Conservation (phyloP, 2,797 vertebrate genomes). For the Chromis chromis region DNA sequence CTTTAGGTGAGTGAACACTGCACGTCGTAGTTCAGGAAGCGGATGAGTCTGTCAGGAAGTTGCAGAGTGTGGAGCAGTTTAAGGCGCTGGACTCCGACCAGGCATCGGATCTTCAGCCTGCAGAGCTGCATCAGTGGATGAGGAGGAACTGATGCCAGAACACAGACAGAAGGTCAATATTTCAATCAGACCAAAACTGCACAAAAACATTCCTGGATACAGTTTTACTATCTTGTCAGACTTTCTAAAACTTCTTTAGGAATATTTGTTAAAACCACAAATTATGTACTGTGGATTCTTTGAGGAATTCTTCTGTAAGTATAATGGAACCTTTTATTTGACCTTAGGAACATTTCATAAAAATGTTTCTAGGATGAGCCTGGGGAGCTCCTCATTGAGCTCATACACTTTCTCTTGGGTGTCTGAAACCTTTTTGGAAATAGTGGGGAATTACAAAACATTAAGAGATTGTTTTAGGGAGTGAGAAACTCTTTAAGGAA, state of each 20-base stretch:
- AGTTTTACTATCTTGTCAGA: background rate
- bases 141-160: slow-evolving; percentile 83
- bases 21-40: slow-evolving; percentile 79
- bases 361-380: no score
- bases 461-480: no score
- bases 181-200: background rate
- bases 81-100: slow-evolving; percentile 83
- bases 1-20: slow-evolving; percentile 14
- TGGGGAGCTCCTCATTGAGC: no score
- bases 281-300: no score
- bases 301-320: no score
- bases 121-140: slow-evolving; percentile 89
- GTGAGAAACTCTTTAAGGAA: no score
- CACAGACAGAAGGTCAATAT: slow-evolving; percentile 7
- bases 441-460: background rate
- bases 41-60: slow-evolving; percentile 85
- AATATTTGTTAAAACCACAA: background rate
- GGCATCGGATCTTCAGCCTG: slow-evolving; percentile 86
- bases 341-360: no score
- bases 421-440: no score
- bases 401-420: no score
- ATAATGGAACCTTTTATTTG: no score
- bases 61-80: slow-evolving; percentile 84
- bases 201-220: background rate
- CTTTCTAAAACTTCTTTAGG: background rate